Base-by-base conservation (phyloP, 2,797 vertebrate genomes). In the Lepus oiostolus region DNA sequence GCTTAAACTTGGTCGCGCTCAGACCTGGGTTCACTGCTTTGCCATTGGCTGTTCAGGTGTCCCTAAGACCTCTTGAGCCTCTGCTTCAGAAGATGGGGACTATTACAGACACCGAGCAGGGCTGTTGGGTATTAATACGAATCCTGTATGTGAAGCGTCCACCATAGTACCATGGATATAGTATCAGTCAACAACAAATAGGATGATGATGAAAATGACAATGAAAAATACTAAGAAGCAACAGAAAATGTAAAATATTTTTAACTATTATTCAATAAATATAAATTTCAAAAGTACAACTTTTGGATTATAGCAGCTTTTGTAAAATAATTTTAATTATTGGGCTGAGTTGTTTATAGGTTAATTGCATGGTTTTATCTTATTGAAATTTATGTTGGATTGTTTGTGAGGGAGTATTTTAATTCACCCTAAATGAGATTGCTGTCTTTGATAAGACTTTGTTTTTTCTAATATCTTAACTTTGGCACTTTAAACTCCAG, bases 361-460 rank as follows among this genome's bases (percentile, higher is more conserved):
- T 24, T 63, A 60, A 30, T 87, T 89, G n/a, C 32, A 17, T 71
- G 24, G 6, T 30, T 85, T 86, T 65, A 83, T 85, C 30, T 86
- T 62, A 65, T 14, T 82, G 7, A 91, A 79, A 77, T 90, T 77
- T 79, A 80, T 28, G 67, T 58, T 76, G 81, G 42, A 67, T 26
- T 72, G 10, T 89, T 87, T 79, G 58, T 35, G 28, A 32, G 68
- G 6, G n/a, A 83, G 86, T n/a, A 91, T 88, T 94, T 88, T 70
- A 89, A 93, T 79, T 91, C 30, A 60, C 28, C 67, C 91, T 85
- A 74, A 65, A 35, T 87, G 70, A 85, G 85, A 88, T 42, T 68
- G 68, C 81, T 89, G 62, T 93, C 68, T 94, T 88, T 28, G 22
- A 52, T 52, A 85, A 95, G 19, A 10, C 38, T n/a, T 26, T 38